phyloP scores from a whole-genome alignment of 2,797 vertebrate species.

The Ctenopoma kingsleyae region DNA sequence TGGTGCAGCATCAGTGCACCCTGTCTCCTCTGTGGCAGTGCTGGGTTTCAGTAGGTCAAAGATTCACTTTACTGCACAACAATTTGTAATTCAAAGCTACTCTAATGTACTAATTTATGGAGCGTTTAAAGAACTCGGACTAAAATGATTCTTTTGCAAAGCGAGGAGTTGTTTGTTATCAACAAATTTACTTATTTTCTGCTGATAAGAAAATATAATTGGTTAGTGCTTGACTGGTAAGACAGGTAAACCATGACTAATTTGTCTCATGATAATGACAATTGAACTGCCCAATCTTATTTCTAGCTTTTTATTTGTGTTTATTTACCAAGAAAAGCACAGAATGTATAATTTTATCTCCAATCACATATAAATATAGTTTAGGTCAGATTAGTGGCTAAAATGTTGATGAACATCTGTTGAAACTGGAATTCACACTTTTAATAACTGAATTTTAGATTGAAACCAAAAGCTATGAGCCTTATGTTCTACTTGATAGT shows the following conservation, averaged over 20 bases:
- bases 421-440: not conserved
- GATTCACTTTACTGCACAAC: not conserved
- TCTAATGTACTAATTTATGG: not conserved
- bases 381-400: not conserved
- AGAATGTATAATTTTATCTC: not conserved
- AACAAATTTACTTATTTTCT: constrained; percentile 15
- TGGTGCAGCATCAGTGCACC: constrained; percentile 21
- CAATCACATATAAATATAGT: not conserved
- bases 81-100: not conserved
- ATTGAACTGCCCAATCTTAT: not conserved
- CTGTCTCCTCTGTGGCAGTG: constrained; percentile 5
- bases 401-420: not conserved
- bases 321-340: not conserved
- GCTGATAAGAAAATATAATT: not conserved
- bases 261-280: not conserved
- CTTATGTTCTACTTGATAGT: not conserved
- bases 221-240: not conserved
- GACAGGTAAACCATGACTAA: not conserved
- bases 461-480: not conserved
- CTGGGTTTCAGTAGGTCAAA: constrained; percentile 19
- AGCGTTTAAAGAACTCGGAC: constrained; percentile 4
- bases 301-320: not conserved
- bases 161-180: not conserved
- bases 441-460: not conserved
- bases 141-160: not conserved